Conservation (phyloP, 2,113 vertebrate species). For the Cyphomyrus plagiostoma region DNA sequence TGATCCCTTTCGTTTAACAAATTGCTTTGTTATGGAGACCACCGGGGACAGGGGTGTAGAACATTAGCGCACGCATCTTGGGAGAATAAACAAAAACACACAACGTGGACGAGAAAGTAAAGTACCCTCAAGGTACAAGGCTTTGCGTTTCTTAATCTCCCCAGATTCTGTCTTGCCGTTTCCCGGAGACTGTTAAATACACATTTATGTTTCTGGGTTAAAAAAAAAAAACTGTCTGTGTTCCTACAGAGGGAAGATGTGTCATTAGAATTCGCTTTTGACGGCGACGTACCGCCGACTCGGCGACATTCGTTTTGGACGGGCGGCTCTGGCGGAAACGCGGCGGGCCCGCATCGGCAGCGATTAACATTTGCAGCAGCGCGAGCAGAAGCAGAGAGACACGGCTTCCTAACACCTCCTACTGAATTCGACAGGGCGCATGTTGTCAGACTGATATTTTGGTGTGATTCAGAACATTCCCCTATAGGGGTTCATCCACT, state of each 20-base stretch:
- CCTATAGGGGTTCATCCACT: not conserved
- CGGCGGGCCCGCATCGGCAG: too few relatives aligned
- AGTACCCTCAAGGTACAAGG: not conserved
- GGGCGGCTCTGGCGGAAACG: not conserved
- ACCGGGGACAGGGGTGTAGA: constrained; percentile 22
- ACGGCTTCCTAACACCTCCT: not conserved
- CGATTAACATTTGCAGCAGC: not conserved
- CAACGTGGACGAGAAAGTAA: not conserved
- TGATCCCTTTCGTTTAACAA: constrained; percentile 39
- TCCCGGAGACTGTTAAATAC: not conserved
- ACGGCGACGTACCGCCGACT: not conserved
- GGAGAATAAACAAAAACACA: constrained; percentile 10
- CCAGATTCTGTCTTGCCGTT: not conserved
- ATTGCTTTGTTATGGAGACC: constrained; percentile 40
- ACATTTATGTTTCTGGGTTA: not conserved
- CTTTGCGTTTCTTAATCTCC: not conserved
- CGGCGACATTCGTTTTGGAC: not conserved
- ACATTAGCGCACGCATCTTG: constrained; percentile 1
- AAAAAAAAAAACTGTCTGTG: not conserved
- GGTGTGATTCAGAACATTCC: constrained; percentile 1
- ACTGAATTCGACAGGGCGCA: not conserved
- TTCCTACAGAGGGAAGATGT: not conserved
- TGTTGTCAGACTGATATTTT: constrained; percentile 2
- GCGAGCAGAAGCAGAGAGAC: not conserved
- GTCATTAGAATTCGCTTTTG: not conserved